Percentiles rank a stretch among this genome's conserved stretches.
Conservation (phyloP, 2,113 vertebrate species). For the Condylura cristata region DNA sequence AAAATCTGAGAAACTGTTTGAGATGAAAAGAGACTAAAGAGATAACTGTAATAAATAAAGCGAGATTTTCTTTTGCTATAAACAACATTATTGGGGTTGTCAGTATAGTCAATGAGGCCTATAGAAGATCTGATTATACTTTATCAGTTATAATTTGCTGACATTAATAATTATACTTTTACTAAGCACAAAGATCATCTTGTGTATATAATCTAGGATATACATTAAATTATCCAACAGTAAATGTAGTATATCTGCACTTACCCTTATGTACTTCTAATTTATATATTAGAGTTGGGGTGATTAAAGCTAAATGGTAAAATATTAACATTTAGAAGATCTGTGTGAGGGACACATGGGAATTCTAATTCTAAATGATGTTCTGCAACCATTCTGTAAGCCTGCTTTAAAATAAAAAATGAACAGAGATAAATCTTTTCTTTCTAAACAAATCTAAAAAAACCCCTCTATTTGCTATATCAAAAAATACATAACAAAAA, state of each 20-base stretch:
- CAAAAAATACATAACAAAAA: background rate
- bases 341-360: background rate
- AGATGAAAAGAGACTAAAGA: background rate
- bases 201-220: background rate
- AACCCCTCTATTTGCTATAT: background rate
- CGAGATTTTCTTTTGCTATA: background rate
- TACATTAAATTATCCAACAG: background rate
- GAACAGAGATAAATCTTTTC: background rate
- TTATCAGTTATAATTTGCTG: background rate
- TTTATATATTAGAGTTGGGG: background rate
- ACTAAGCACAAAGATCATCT: background rate
- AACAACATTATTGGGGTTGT: background rate
- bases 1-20: background rate
- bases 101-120: background rate
- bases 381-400: background rate
- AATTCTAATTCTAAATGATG: background rate
- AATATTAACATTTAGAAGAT: conserved; percentile 18
- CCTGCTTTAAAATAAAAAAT: background rate
- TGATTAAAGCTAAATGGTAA: background rate
- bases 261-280: background rate
- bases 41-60: background rate
- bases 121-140: background rate
- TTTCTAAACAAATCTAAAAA: background rate
- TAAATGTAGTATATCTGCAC: background rate
- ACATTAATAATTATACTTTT: background rate